A percentile compares a stretch with the other conserved stretches of the same genome.
Conservation (phyloP, 1,140 invertebrate species). For the Cotesia vestalis region DNA sequence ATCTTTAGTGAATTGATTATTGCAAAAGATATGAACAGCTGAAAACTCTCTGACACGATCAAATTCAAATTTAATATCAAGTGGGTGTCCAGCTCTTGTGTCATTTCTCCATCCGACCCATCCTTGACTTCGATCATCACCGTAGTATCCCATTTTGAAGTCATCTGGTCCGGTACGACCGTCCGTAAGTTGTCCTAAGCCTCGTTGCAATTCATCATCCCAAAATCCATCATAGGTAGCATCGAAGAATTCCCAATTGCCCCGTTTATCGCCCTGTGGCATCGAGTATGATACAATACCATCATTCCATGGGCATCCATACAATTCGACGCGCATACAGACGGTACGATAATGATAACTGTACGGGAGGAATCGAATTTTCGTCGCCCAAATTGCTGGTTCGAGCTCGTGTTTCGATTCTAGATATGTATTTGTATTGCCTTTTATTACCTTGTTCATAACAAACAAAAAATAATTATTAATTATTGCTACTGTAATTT, state of each 20-base stretch:
- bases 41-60: conserved; percentile 88
- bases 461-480: conserved; percentile 8
- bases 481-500: no score
- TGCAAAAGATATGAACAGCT: conserved; percentile 82
- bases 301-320: conserved; percentile 79
- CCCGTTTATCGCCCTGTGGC: conserved; percentile 80
- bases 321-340: conserved; percentile 86
- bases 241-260: conserved; percentile 87
- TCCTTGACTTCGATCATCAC: conserved; percentile 72
- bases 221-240: conserved; percentile 91
- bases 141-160: conserved; percentile 75
- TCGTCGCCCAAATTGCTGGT: conserved; percentile 80
- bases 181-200: conserved; percentile 89
- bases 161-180: conserved; percentile 77
- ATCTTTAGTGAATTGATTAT: conserved; percentile 83
- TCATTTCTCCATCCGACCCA: conserved; percentile 96
- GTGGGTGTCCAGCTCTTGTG: conserved; percentile 70
- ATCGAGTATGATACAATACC: conserved; percentile 64
- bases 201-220: conserved; percentile 74
- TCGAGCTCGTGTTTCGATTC: conserved; percentile 79
- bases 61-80: conserved; percentile 88
- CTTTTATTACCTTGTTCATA: conserved; percentile 75
- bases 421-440: conserved; percentile 85
- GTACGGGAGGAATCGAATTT: conserved; percentile 84
- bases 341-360: conserved; percentile 84